Percentiles rank a stretch among this genome's conserved stretches.
Conservation (phyloP, 1,140 invertebrate genomes). For the Pectinophora gossypiella region DNA sequence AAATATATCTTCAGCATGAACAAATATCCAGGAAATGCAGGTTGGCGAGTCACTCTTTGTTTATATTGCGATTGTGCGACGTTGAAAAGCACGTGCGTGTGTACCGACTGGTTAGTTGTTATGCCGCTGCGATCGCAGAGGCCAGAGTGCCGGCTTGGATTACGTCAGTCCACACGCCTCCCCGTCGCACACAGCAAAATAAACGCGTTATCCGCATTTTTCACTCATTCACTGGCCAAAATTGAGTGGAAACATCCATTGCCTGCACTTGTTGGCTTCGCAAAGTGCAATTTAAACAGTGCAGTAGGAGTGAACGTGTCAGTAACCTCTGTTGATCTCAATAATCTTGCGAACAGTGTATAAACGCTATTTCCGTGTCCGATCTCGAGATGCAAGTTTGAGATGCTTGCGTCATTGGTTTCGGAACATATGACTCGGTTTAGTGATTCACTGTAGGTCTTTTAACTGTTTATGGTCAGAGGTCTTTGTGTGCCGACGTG, state of each 20-base stretch:
- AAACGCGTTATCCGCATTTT: conserved; percentile 24
- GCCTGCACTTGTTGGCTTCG: neutral
- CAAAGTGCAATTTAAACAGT: neutral
- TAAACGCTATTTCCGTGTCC: conserved; percentile 25
- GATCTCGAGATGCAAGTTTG: conserved; percentile 26
- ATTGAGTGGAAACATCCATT: too few species aligned
- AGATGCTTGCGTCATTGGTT: conserved; percentile 57
- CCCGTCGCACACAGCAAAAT: conserved; percentile 34
- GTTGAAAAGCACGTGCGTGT: conserved; percentile 49
- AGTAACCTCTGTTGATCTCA: conserved; percentile 18
- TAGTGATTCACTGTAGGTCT: conserved; percentile 47
- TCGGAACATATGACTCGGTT: conserved; percentile 50
- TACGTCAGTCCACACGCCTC: conserved; percentile 51
- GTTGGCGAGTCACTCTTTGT: conserved; percentile 13
- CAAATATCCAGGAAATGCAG: neutral
- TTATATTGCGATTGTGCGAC: conserved; percentile 25
- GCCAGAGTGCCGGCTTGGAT: conserved; percentile 12
- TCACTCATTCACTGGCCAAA: neutral
- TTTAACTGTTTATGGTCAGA: neutral
- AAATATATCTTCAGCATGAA: too few species aligned
- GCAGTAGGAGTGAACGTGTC: conserved; percentile 11
- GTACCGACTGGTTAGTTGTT: conserved; percentile 31
- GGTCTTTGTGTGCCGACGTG: neutral
- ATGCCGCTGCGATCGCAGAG: conserved; percentile 5
- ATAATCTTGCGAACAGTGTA: neutral